Evolutionary conservation across 2,888 invertebrate species (phyloP).

Genomic region (Kryphioiulus occultus): DNA sequence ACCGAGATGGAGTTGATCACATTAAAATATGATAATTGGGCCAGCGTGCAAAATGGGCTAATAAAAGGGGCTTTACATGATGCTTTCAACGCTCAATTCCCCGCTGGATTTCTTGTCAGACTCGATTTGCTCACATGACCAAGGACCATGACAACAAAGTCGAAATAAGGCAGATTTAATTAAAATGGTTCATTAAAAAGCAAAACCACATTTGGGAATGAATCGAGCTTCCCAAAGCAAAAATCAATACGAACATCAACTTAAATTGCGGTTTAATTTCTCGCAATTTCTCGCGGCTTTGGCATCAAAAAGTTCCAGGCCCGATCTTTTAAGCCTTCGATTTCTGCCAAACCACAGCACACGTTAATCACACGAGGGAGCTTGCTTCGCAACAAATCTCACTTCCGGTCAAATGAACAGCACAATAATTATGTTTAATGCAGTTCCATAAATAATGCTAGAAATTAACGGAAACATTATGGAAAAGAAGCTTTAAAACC

Average conservation of each 20-base stretch:
- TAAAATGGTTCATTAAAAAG: conserved; percentile 23
- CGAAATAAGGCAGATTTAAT: conserved; percentile 17
- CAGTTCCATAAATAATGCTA: no score
- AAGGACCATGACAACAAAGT: conserved; percentile 23
- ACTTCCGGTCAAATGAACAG: no score
- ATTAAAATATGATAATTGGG: conserved; percentile 23
- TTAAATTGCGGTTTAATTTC: conserved; percentile 23
- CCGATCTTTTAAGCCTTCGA: background rate
- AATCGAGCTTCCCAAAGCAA: conserved; percentile 14
- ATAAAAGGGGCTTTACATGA: conserved; percentile 23
- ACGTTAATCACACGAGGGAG: background rate
- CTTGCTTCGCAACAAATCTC: no score
- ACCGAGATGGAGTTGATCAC: conserved; percentile 13
- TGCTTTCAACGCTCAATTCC: conserved; percentile 13
- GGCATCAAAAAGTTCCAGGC: background rate
- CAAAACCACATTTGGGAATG: conserved; percentile 23
- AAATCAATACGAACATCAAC: conserved; percentile 23
- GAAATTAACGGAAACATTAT: no score
- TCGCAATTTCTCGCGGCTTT: conserved; percentile 14
- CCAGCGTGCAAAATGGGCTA: conserved; percentile 23
- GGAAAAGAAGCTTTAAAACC: no score
- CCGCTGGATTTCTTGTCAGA: conserved; percentile 23
- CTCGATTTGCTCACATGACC: conserved; percentile 3
- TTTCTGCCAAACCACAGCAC: background rate
- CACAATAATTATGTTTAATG: no score